Conservation (phyloP, 2,888 invertebrate genomes). For the Drosophila macrospina region DNA sequence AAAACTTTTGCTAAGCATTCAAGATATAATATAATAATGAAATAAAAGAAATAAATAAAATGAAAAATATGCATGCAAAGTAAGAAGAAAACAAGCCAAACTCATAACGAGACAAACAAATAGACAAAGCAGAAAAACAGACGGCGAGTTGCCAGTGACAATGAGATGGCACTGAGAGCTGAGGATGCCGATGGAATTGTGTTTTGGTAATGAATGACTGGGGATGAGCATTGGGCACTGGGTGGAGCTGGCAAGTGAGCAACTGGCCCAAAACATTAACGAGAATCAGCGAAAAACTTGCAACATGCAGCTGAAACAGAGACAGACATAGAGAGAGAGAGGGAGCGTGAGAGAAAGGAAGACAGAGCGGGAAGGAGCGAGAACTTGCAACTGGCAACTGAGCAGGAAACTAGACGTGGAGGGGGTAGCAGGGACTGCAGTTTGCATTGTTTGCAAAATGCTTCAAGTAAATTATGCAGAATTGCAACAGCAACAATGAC, state of each 20-base stretch:
- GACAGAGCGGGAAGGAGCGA: not conserved
- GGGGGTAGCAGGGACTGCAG: constrained; percentile 15
- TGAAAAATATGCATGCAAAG: constrained; percentile 9
- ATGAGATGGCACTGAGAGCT: constrained; percentile 15
- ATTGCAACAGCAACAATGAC: constrained; percentile 50
- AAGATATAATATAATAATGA: constrained; percentile 13
- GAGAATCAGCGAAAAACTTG: constrained; percentile 73
- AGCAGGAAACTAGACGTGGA: not conserved
- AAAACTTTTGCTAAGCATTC: constrained; percentile 37
- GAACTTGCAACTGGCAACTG: constrained; percentile 39
- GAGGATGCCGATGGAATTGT: constrained; percentile 35
- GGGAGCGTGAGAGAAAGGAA: constrained; percentile 9
- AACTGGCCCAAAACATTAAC: constrained; percentile 73
- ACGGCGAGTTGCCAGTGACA: constrained; percentile 57
- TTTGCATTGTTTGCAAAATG: constrained; percentile 71
- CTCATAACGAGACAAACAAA: constrained; percentile 57
- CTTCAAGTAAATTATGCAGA: constrained; percentile 76
- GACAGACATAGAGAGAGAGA: not conserved
- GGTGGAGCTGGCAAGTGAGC: constrained; percentile 25
- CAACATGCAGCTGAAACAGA: constrained; percentile 45
- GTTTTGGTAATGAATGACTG: constrained; percentile 59
- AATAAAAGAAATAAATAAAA: constrained; percentile 22
- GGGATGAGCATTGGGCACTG: constrained; percentile 17
- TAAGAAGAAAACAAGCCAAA: constrained; percentile 34
- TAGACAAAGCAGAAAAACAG: no score